Evolutionary conservation across 2,113 vertebrate species (phyloP).

Genomic region (Pterophyllum scalare): DNA sequence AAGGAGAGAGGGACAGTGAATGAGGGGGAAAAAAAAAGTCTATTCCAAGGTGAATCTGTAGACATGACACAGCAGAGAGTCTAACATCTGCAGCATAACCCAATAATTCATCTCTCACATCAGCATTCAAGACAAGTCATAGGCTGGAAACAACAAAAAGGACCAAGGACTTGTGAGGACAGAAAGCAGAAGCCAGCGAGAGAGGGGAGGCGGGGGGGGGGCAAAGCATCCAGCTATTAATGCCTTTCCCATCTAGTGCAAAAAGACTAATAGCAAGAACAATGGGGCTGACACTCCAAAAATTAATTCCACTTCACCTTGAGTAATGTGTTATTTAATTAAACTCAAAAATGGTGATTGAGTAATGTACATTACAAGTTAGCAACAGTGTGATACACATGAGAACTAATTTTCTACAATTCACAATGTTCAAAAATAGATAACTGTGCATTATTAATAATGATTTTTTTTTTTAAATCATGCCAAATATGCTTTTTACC

Average conservation of each 20-base stretch:
- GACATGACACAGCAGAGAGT: conserved; percentile 74
- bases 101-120: conserved; percentile 77
- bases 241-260: neutral
- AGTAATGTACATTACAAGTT: neutral
- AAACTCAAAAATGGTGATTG: neutral
- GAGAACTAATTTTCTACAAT: neutral
- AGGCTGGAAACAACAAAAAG: conserved; percentile 77
- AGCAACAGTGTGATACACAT: neutral
- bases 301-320: neutral
- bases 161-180: conserved; percentile 67
- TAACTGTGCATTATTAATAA: conserved; percentile 1
- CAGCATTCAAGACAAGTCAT: conserved; percentile 77
- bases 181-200: conserved; percentile 35
- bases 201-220: neutral
- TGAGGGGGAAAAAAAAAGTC: conserved; percentile 46
- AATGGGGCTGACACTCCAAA: neutral
- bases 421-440: neutral
- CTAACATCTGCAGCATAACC: conserved; percentile 76
- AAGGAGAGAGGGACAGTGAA: conserved; percentile 43
- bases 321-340: neutral
- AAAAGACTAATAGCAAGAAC: conserved; percentile 12
- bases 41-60: conserved; percentile 79
- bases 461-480: neutral
- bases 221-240: neutral
- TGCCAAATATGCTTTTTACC: conserved; percentile 3